phyloP scores from a whole-genome alignment of 2,888 invertebrate genomes.

The Lochmaea capreae region DNA sequence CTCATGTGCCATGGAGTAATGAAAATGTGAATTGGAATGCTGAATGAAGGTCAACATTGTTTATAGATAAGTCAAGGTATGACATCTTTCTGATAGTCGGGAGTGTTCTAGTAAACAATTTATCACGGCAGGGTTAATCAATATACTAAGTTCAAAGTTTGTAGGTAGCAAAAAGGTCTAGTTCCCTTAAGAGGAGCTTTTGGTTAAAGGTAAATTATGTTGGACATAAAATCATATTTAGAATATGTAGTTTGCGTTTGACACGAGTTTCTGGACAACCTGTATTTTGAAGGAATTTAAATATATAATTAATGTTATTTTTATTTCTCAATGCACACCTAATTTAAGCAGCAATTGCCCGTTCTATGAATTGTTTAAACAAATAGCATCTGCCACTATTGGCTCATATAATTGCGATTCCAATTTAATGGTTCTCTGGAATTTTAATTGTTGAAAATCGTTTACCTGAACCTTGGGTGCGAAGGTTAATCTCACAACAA shows the following conservation, averaged over 20 bases:
- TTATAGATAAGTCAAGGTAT: too few species aligned
- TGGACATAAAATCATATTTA: too few species aligned
- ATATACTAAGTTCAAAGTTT: too few species aligned
- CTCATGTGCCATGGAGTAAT: too few species aligned
- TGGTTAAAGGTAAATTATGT: too few species aligned
- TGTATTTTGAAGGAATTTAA: not conserved
- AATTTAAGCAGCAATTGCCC: not conserved
- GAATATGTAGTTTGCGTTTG: not conserved
- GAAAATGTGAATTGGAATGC: too few species aligned
- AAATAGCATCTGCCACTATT: slow-evolving; percentile 24
- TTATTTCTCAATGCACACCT: not conserved
- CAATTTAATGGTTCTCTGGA: slow-evolving; percentile 31
- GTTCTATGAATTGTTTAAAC: slow-evolving; percentile 23
- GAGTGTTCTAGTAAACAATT: too few species aligned
- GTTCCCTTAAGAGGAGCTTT: too few species aligned
- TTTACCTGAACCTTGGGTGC: slow-evolving; percentile 27
- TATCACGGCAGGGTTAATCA: too few species aligned
- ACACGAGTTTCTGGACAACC: not conserved
- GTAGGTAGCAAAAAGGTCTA: too few species aligned
- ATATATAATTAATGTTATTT: not conserved
- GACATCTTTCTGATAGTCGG: too few species aligned
- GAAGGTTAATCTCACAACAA: slow-evolving; percentile 33
- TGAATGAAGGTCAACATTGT: too few species aligned
- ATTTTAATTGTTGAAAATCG: slow-evolving; percentile 33
- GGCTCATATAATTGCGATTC: slow-evolving; percentile 18